Evolutionary conservation across 2,888 invertebrate genomes (phyloP), one percentile per base, ranked within the genome.

Genomic region (Xestobium rufovillosum): DNA sequence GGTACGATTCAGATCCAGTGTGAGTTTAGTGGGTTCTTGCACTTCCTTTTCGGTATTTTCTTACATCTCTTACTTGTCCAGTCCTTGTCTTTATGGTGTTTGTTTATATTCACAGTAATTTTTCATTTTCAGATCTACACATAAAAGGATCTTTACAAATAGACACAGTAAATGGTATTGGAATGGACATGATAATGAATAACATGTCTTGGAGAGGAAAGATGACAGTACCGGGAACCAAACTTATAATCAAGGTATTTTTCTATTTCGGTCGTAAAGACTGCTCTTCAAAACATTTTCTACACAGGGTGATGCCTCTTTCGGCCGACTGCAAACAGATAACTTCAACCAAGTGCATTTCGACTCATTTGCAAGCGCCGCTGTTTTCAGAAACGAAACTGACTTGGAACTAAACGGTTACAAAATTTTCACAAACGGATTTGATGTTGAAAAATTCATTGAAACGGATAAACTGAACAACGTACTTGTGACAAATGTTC

Each of bases 371-470:
- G 39, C 68, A 0, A 43, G 60, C 1, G 67, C 69, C 42, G 53
- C 71, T 9, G 58, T 72, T 19, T 65, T 62, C 38, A 63, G 56
- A 45, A 55, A 59, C n/a, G 60, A 67, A 40, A 44, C 52, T 9
- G 43, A 55, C 19, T 35, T 63, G 4, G 40, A 35, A 14, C 41
- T 68, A 9, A 36, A 39, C 1, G 57, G 56, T 3, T 29, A 38
- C 2, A 63, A 64, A 52, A 44, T 42, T 2, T 67, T 66, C 43
- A 10, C 39, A 8, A 53, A 58, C n/a, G 60, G 60, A 15, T 50
- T 71, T 1, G 50, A 42, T 9, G 63, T 67, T 4, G 39, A 51
- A 4, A 53, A 57, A 34, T 29, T 62, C 3, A 48, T 69, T 2
- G 53, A 60, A 31, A 47, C 65, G 1, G 43, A 58, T 11, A 57